These are phyloP conservation scores for Periophthalmodon schlosseri DNA, from an alignment of 2,113 vertebrate species.

Conservation along the genomic window DNA sequence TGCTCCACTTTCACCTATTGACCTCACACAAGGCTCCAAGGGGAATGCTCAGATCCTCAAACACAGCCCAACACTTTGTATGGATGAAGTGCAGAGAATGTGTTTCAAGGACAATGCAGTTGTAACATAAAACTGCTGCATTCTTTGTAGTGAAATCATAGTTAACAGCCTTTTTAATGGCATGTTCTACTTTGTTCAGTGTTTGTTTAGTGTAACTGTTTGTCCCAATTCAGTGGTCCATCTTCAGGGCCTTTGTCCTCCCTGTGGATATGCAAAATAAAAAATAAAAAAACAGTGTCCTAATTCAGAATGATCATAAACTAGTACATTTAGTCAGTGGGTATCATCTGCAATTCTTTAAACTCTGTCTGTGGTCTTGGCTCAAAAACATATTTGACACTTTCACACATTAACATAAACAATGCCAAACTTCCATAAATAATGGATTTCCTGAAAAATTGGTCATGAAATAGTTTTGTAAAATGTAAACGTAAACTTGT, in stretches of 20 bases:
- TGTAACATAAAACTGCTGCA: not conserved
- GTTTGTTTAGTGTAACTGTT: not conserved
- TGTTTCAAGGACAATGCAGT: not conserved
- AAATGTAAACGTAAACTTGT: not conserved
- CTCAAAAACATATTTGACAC: not conserved
- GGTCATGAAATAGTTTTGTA: not conserved
- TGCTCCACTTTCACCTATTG: not conserved
- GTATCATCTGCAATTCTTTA: not conserved
- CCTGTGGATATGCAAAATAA: not conserved
- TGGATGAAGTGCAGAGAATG: too few relatives aligned
- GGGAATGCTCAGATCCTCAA: not conserved
- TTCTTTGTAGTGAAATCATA: not conserved
- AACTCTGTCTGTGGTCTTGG: not conserved
- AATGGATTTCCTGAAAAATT: not conserved
- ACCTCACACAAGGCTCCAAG: not conserved
- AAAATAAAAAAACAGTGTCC: not conserved
- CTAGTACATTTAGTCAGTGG: not conserved
- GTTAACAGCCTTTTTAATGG: not conserved
- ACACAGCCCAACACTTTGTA: not conserved
- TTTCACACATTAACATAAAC: not conserved
- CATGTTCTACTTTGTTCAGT: not conserved
- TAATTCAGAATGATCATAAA: not conserved
- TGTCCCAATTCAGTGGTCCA: not conserved
- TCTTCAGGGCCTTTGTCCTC: not conserved
- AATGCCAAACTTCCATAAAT: not conserved